Evolutionary conservation across 2,113 vertebrate species (phyloP).

Genomic region (Crotophaga sulcirostris): DNA sequence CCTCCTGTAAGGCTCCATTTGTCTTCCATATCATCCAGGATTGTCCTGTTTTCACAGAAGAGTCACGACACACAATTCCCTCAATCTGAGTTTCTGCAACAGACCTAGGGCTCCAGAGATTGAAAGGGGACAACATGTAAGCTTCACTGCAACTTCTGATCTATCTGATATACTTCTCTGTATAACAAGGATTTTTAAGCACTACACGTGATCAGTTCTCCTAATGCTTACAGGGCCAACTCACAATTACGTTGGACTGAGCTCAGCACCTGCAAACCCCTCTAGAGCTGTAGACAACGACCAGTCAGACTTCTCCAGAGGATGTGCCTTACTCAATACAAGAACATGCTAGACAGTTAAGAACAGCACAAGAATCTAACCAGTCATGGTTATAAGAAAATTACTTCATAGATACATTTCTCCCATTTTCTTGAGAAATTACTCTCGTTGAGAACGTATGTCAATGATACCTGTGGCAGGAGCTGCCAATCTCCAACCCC

Average conservation of each 20-base stretch:
- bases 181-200: neutral
- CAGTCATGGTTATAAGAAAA: neutral
- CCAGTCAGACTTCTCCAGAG: neutral
- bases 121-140: neutral
- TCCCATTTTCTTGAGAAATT: neutral
- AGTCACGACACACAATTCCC: fast-evolving
- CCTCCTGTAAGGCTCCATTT: neutral
- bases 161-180: neutral
- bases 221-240: neutral
- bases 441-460: neutral
- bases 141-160: neutral
- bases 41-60: neutral
- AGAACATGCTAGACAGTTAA: neutral
- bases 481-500: neutral
- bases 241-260: neutral
- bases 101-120: neutral
- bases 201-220: neutral
- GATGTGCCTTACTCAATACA: neutral
- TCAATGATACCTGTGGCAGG: no score
- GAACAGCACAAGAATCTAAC: neutral
- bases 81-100: neutral
- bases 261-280: neutral
- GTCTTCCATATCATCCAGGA: neutral
- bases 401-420: neutral
- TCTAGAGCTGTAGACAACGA: neutral